Percentiles rank a stretch among this genome's conserved stretches.
Evolutionary conservation across 1,140 invertebrate species (phyloP).

Genomic region (Drosophila punjabiensis): DNA sequence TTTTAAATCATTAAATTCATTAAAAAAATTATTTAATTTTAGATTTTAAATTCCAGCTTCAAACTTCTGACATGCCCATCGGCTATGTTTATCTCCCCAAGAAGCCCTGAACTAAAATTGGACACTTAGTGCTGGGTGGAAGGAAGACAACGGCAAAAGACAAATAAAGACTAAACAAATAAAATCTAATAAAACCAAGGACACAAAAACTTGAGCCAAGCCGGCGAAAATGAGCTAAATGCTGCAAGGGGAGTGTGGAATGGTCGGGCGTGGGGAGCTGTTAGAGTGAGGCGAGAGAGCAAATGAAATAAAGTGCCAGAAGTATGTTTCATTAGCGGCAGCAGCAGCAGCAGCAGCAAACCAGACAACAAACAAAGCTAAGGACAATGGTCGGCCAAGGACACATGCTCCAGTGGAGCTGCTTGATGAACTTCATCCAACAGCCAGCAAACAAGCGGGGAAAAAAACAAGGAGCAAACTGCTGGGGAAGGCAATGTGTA

Average conservation of each 20-base stretch:
- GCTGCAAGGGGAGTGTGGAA: constrained; percentile 16
- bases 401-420: constrained; percentile 41
- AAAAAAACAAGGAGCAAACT: constrained; percentile 15
- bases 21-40: neutral
- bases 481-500: constrained; percentile 2
- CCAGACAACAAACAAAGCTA: constrained; percentile 67
- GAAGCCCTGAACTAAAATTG: constrained; percentile 59
- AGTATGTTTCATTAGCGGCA: constrained; percentile 81
- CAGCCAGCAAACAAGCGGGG: constrained; percentile 26
- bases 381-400: constrained; percentile 63
- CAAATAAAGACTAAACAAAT: constrained; percentile 83
- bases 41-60: neutral
- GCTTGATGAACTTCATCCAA: constrained; percentile 48
- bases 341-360: constrained; percentile 61
- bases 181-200: constrained; percentile 80
- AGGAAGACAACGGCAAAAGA: constrained; percentile 58
- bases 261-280: neutral
- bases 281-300: constrained; percentile 47
- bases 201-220: constrained; percentile 67
- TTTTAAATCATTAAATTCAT: neutral
- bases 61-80: neutral
- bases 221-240: constrained; percentile 69
- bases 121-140: constrained; percentile 59
- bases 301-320: constrained; percentile 76
- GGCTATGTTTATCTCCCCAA: constrained; percentile 45